Evolutionary conservation across 1,140 invertebrate genomes (phyloP).

Genomic region (Microplitis mediator): DNA sequence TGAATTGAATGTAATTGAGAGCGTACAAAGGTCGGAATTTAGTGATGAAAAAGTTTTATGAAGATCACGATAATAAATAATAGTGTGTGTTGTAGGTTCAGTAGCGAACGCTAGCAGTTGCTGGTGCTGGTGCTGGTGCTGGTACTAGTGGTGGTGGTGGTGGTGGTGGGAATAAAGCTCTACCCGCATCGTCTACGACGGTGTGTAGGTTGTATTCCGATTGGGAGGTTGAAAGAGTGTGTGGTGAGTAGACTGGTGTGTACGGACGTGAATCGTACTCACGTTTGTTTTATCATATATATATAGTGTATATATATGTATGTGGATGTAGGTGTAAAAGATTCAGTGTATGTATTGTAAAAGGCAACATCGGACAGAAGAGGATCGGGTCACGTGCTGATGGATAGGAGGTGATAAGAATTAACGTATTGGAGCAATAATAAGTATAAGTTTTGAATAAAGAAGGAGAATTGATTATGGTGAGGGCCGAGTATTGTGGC

Average conservation of each 20-base stretch:
- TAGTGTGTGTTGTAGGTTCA: background rate
- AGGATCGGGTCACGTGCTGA: no score
- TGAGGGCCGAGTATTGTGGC: background rate
- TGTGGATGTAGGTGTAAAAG: no score
- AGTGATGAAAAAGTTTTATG: background rate
- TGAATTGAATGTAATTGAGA: background rate
- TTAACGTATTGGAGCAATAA: background rate
- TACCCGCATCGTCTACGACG: constrained; percentile 13
- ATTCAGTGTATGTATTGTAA: no score
- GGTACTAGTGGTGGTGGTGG: no score
- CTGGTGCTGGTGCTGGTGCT: no score
- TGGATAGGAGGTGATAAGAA: no score
- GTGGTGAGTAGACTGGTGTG: background rate
- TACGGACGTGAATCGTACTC: background rate
- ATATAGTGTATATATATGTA: background rate
- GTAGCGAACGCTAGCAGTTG: no score
- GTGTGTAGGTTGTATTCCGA: background rate
- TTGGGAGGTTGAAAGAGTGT: background rate
- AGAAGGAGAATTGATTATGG: background rate
- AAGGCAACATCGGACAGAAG: no score
- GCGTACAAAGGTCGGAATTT: background rate
- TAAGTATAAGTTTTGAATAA: background rate
- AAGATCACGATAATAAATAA: background rate
- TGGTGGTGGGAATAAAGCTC: constrained; percentile 1
- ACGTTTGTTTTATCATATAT: background rate